Evolutionary conservation across 2,797 vertebrate genomes (phyloP), one percentile per base, ranked within the genome.

Genomic region (Myripristis jacobus): DNA sequence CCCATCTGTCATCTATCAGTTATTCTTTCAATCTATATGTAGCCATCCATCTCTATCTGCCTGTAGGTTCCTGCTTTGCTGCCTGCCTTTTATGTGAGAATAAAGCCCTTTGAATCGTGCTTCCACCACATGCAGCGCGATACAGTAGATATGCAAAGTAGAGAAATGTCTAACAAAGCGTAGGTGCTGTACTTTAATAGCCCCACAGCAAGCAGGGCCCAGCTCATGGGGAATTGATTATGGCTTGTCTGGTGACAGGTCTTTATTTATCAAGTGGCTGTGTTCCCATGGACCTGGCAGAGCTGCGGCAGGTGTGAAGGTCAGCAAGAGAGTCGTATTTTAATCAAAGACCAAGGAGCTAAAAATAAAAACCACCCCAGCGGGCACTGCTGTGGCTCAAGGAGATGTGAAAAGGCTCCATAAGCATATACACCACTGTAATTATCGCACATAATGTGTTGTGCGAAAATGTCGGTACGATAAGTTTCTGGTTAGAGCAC

Each of bases 331-430:
- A 90, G 80, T 84, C 89, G 74, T 88, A 86, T 89, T 92, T 91
- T 92, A 92, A 92, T 92, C 90, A 93, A 90, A 91, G 90, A 86
- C 81, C 84, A 86, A 61, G 50, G 61, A 80, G 85, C 89, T 91
- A 91, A 90, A 92, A 92, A 92, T 92, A 92, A 81, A 81, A 69
- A 43, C 70, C 15, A 58, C 66, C 88, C 84, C 81, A 9, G 82
- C 54, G 34, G 74, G 87, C 80, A 12, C n/a, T n/a, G 4, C 58
- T 10, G 58, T 64, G 68, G 76, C 81, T 78, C 48, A 66, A 74
- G 73, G 80, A 80, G 86, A 82, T 70, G 83, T 72, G 77, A 87
- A 73, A 77, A 73, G 82, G 75, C 83, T 85, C 56, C 19, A 51
- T 50, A 31, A 54, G 73, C 38, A 67, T 47, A 71, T 79, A 64